Evolutionary conservation across 2,888 invertebrate species (phyloP), one percentile per base, ranked within the genome.

Genomic region (Cheilosia variabilis): DNA sequence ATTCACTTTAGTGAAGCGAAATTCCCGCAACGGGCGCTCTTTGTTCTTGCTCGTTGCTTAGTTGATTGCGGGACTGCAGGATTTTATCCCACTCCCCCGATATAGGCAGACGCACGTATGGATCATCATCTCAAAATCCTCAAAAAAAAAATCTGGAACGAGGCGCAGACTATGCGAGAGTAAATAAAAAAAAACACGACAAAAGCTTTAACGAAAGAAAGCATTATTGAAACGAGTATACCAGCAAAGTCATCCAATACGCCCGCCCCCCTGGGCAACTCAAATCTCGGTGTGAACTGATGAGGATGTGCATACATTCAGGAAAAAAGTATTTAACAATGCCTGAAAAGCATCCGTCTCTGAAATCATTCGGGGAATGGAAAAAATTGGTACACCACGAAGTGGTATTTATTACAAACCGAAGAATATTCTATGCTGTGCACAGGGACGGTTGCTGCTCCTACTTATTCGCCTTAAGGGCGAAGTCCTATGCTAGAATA

Each of bases 261-360:
- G 41, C 80, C 52, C 80, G 76, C 55, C 72, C 58, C 58, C 66
- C 69, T 50, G 27, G 76, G 62, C 72, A 77, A 68, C 76, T 50
- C 75, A 72, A 81, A 57, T 72, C 76, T 77, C 86, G 60, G 72
- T 76, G 86, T 68, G 86, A 86, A 72, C 62, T 72, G 81, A 81
- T 76, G 81, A 72, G 76, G 86, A 86, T 77, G 60, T 86, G 86
- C 80, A 86, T 80, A 81, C 57, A 77, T 81, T 58, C 86, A 72
- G 81, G 68, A 72, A 81, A 79, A 80, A 77, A 75, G 86, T 86
- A 81, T 86, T 86, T 86, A 86, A 86, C 86, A 86, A 86, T 81
- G 81, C 81, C 77, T 86, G 72, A 80, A 86, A 86, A 80, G 76
- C 76, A 86, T 86, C 86, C 86, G 76, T 81, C 63, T 86, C 86